Evolutionary conservation across 2,888 invertebrate genomes (phyloP), one percentile per base, ranked within the genome.

Genomic region (Phaonia tiefii): DNA sequence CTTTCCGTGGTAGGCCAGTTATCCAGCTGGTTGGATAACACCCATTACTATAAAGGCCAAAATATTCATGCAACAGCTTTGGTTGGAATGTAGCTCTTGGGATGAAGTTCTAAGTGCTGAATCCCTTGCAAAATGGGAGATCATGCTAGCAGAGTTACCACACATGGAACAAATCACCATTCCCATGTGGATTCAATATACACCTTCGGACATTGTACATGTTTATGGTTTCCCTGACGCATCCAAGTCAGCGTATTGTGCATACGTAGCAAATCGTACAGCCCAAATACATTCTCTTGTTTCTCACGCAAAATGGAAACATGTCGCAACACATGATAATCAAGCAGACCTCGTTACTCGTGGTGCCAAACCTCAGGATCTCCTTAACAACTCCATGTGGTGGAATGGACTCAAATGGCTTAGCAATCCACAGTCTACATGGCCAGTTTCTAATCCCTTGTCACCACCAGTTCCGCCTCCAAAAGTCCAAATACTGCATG

Each of bases 261-360:
- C 60, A 69, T 22, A 58, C 25, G 3, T 78, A 51, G 69, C 69
- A 42, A 69, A 69, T 42, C 51, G 69, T 11, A 69, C 39, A 7
- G 2, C 69, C 1, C 69, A 56, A 56, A 70, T 56, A 31, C 44
- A 25, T 7, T 1, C 39, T 1, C 22, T 70, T 5, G 44, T 70
- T 15, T 44, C 56, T n/a, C 54, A 42, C 10, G 69, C n/a, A 1
- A 25, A 15, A 25, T 70, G 69, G 69, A 54, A 44, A 11, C 56
- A 70, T 39, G 69, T 70, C 2, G 25, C 56, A 1, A 70, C 69
- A 1, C 3, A 69, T 39, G 54, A 69, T n/a, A 54, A 69, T 17
- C 69, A 39, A n/a, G 69, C 54, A 1, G 54, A 70, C 25, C 22
- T 70, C 8, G 69, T 54, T 5, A 56, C 69, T 1, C 22, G 69